Evolutionary conservation across 2,888 invertebrate species (phyloP).

Genomic region (Acanthosepion esculentum): DNA sequence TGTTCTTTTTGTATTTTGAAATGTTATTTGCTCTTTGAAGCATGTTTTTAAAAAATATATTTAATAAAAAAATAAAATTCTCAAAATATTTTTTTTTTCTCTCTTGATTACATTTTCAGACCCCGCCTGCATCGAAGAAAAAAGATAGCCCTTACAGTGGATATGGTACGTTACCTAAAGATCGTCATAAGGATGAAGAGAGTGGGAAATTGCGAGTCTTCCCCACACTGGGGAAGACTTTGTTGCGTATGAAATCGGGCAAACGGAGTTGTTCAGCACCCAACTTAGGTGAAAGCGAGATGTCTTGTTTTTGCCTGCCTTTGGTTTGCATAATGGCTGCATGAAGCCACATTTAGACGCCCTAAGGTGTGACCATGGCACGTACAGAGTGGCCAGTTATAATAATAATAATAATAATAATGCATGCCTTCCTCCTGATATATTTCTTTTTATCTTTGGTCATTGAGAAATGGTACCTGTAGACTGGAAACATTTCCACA

Average conservation of each 20-base stretch:
- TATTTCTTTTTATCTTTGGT: not conserved
- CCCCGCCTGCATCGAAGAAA: conserved; percentile 79
- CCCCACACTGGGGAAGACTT: conserved; percentile 81
- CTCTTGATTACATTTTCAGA: conserved; percentile 77
- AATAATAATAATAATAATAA: not conserved
- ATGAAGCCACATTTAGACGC: conserved; percentile 34
- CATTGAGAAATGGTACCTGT: no score
- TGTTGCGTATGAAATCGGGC: conserved; percentile 77
- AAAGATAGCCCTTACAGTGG: conserved; percentile 55
- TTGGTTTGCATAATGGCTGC: conserved; percentile 39
- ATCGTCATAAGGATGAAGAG: conserved; percentile 56
- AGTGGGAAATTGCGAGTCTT: conserved; percentile 54
- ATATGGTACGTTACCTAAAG: conserved; percentile 71
- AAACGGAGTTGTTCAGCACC: conserved; percentile 90
- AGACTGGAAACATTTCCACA: no score
- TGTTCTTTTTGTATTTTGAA: no score
- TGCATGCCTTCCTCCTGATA: not conserved
- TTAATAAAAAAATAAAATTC: not conserved
- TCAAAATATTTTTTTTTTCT: not conserved
- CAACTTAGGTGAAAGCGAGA: conserved; percentile 84
- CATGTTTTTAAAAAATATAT: no score
- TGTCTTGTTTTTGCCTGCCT: conserved; percentile 49
- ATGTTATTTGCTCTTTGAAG: no score
- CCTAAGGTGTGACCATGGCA: not conserved
- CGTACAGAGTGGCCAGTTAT: not conserved